phyloP scores from a whole-genome alignment of 2,113 vertebrate genomes.

The Paradoxurus hermaphroditus region DNA sequence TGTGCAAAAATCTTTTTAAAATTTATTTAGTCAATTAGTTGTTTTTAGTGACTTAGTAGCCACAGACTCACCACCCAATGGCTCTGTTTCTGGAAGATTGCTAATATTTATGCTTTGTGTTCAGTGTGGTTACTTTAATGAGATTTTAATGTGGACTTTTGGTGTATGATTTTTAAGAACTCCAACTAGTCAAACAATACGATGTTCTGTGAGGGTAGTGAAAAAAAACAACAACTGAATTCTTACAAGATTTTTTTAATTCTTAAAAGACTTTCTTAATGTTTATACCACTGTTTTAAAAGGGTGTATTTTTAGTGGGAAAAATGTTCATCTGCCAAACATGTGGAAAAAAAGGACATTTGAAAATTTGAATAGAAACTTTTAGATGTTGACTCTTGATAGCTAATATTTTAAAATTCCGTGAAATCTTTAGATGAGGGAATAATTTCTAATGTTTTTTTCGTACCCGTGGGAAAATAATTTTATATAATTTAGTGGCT shows the following conservation, averaged over 20 bases:
- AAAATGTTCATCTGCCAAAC: background rate
- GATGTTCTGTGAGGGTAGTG: background rate
- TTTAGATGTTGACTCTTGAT: background rate
- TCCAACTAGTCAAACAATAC: background rate
- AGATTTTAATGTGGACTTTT: conserved; percentile 3
- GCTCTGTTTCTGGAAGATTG: background rate
- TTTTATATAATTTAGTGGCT: background rate
- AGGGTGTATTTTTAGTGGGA: background rate
- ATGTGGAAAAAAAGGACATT: background rate
- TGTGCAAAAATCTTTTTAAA: background rate
- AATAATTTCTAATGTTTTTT: background rate
- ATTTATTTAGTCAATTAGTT: background rate
- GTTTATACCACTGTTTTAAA: conserved; percentile 9
- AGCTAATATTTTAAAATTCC: conserved; percentile 8
- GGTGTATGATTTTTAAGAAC: background rate
- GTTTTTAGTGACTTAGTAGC: background rate
- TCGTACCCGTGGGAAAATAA: conserved; percentile 4
- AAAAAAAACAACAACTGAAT: background rate
- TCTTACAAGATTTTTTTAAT: background rate
- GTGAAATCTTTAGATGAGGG: background rate
- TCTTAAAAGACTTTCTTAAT: conserved; percentile 26
- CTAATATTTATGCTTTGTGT: background rate
- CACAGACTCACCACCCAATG: background rate
- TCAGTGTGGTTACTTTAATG: background rate
- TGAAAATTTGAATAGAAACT: conserved; percentile 20